Base-by-base conservation (phyloP, 1,140 invertebrate species). In the Meloidogyne chitwoodi region DNA sequence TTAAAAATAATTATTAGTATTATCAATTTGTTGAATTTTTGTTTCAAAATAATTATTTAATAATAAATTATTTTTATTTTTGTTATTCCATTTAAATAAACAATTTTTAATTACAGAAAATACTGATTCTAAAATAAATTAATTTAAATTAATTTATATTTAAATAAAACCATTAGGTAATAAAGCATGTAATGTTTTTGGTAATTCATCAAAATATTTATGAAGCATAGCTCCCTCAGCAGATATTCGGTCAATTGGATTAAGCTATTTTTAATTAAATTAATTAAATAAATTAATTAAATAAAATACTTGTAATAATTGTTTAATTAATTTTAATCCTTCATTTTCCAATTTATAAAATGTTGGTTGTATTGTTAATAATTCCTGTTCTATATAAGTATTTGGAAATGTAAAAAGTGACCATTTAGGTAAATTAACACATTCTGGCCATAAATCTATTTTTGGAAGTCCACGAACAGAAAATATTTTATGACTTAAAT, bases 401-500 rank as follows among this genome's bases (percentile, higher is more conserved):
- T 62, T 64, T 14, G 79, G 64, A 48, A 83, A 83, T 8, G 70
- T 26, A 44, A 81, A 75, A 26, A 63, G 75, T 26, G 48, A 41
- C 69, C 81, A 86, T 14, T 81, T 65, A 24, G 86, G 84, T 12
- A 86, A 67, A 11, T 71, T 61, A 31, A 26, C 27, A 63, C 95
- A 93, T 69, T 94, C 94, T 75, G 91, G 90, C 94, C 94, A 97
- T 79, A 92, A 92, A 81, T 93, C 92, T 88, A 95, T 93, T 6
- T 92, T 93, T 27, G 95, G 94, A 65, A 94, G 11, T 2, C 80
- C 95, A 79, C 95, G 90, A 80, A 93, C 92, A 90, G 93, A 93
- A 88, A 96, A 98, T 89, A 98, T 98, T 89, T 95, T 94, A 89
- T 96, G 93, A 26, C 65, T 75, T 26, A 11, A 34, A n/a, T n/a